A percentile compares a stretch with the other conserved stretches of the same genome.
phyloP scores from a whole-genome alignment of 2,113 vertebrate species.

The Seriola rivoliana region DNA sequence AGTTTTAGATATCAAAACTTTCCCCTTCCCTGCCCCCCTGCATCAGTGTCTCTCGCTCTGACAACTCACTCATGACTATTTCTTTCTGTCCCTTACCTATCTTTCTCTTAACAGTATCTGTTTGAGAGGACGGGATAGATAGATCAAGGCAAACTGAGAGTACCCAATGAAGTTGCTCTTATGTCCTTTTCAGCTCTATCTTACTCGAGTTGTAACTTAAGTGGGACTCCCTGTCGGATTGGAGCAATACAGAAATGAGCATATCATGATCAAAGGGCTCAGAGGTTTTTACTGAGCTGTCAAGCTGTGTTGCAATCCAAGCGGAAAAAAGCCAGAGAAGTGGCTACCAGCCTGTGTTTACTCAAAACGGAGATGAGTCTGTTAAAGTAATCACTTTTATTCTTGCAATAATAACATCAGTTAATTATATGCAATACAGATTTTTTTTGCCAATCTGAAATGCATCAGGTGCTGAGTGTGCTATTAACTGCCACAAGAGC shows the following conservation, averaged over 20 bases:
- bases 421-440: conserved; percentile 40
- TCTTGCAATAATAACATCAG: conserved; percentile 24
- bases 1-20: conserved; percentile 64
- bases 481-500: not conserved
- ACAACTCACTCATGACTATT: not conserved
- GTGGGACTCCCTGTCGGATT: conserved; percentile 35
- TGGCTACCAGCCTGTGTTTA: conserved; percentile 56
- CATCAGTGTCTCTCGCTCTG: not conserved
- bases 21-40: conserved; percentile 2
- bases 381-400: conserved; percentile 49
- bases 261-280: conserved; percentile 72
- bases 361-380: conserved; percentile 50
- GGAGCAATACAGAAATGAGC: conserved; percentile 57
- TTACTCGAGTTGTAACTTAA: conserved; percentile 34
- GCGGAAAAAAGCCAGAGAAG: conserved; percentile 59
- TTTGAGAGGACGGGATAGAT: conserved; percentile 2
- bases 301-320: conserved; percentile 53
- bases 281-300: conserved; percentile 61
- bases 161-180: conserved; percentile 6
- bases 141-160: conserved; percentile 15
- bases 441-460: conserved; percentile 29
- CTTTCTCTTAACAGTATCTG: not conserved
- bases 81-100: not conserved
- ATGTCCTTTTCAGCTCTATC: conserved; percentile 34
- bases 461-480: not conserved